Conservation (phyloP, 1,140 invertebrate species). For the Trichomalopsis sarcophagae region DNA sequence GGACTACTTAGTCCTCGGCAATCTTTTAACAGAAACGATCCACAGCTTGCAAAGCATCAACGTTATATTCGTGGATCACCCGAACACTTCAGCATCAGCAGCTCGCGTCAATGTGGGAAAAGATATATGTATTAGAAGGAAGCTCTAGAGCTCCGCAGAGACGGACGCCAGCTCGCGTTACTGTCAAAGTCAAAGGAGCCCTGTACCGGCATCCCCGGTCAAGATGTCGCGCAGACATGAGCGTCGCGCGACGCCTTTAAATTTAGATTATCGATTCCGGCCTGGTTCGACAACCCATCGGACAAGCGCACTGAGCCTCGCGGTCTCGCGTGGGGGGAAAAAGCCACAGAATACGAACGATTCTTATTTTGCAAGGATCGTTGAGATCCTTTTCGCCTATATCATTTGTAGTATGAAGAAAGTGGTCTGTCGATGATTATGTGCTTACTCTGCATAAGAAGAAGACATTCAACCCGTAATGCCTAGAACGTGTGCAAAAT, state of each 20-base stretch:
- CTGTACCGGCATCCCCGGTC: background rate
- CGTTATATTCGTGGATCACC: too few species aligned
- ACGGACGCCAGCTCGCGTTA: background rate
- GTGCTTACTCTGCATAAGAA: too few species aligned
- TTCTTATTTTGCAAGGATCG: too few species aligned
- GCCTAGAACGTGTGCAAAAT: too few species aligned
- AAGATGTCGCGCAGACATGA: background rate
- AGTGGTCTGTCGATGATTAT: too few species aligned
- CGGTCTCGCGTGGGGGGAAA: background rate
- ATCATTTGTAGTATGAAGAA: too few species aligned
- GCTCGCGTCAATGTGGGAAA: background rate
- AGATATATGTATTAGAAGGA: background rate
- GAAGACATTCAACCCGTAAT: too few species aligned
- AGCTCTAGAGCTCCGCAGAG: background rate
- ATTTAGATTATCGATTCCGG: constrained; percentile 54
- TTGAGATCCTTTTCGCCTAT: too few species aligned
- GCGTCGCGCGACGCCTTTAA: constrained; percentile 43
- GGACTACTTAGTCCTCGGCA: too few species aligned
- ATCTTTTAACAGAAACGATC: too few species aligned
- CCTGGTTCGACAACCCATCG: constrained; percentile 36
- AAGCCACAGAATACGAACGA: background rate
- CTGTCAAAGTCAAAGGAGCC: constrained; percentile 12
- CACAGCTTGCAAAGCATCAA: too few species aligned
- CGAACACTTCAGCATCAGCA: too few species aligned
- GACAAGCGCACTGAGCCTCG: background rate